These are phyloP conservation scores for Eumerus sabulonum DNA, from an alignment of 2,888 invertebrate genomes.

Conservation along the genomic window DNA sequence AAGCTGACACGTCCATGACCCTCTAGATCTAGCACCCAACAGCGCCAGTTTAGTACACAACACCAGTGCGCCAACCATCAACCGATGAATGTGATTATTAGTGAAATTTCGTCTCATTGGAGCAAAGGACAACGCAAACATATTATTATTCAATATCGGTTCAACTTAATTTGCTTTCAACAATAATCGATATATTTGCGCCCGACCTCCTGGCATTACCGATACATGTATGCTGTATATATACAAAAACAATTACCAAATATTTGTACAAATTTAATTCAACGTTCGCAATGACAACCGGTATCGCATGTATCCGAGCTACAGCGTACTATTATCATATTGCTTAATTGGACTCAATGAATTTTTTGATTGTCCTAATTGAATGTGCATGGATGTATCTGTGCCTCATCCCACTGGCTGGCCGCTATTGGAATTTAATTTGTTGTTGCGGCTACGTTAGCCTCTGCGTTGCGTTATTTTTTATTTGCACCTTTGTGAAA, in stretches of 20 bases:
- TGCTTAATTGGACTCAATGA: slow-evolving; percentile 49
- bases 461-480: not conserved
- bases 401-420: slow-evolving; percentile 24
- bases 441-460: slow-evolving; percentile 51
- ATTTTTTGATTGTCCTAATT: slow-evolving; percentile 34
- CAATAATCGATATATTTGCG: no score
- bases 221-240: not conserved
- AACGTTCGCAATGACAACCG: not conserved
- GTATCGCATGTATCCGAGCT: no score
- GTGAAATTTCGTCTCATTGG: no score
- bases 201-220: no score
- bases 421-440: slow-evolving; percentile 58
- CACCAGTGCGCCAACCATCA: no score
- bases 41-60: no score
- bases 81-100: no score
- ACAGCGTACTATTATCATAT: slow-evolving; percentile 27
- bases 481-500: not conserved
- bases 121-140: no score
- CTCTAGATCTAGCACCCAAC: no score
- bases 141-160: no score
- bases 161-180: no score
- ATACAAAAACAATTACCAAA: slow-evolving; percentile 34
- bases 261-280: slow-evolving; percentile 49
- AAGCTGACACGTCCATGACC: no score
- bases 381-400: not conserved